These are phyloP conservation scores for Onchidella celtica DNA, from an alignment of 2,888 invertebrate species.

Conservation along the genomic window DNA sequence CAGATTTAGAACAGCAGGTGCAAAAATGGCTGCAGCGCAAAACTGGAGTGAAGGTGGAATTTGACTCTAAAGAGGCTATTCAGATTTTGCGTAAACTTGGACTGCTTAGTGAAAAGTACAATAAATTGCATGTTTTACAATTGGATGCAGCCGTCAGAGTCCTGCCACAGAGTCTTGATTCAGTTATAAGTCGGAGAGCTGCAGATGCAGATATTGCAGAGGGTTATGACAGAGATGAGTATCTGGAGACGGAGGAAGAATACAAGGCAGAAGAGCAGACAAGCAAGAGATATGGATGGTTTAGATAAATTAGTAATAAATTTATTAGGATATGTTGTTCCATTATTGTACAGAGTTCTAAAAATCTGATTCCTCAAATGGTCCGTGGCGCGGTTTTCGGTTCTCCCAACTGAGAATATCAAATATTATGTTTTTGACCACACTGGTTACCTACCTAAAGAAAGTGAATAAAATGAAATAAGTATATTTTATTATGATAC, in stretches of 20 bases:
- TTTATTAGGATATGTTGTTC: background rate
- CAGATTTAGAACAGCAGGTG: conserved; percentile 65
- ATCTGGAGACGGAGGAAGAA: conserved; percentile 71
- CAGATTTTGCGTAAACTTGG: conserved; percentile 68
- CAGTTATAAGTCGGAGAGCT: conserved; percentile 64
- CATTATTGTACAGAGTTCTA: background rate
- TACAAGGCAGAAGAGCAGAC: conserved; percentile 71
- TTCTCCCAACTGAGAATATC: background rate
- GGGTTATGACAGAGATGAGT: conserved; percentile 75
- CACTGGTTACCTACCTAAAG: too few species aligned
- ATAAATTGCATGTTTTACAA: conserved; percentile 72
- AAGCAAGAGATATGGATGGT: conserved; percentile 70
- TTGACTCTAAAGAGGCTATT: conserved; percentile 72
- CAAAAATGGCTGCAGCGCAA: conserved; percentile 72
- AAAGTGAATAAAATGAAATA: too few species aligned
- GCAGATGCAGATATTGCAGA: conserved; percentile 72
- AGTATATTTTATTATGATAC: too few species aligned
- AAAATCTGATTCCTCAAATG: too few species aligned
- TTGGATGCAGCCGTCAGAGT: conserved; percentile 71
- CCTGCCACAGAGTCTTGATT: conserved; percentile 71
- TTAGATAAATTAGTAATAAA: conserved; percentile 9
- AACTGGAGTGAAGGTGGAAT: conserved; percentile 66
- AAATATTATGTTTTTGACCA: too few species aligned
- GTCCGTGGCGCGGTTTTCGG: too few species aligned
- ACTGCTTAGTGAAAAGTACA: conserved; percentile 65